Conservation (phyloP, 2,113 vertebrate species). For the Cyanoliseus patagonus region DNA sequence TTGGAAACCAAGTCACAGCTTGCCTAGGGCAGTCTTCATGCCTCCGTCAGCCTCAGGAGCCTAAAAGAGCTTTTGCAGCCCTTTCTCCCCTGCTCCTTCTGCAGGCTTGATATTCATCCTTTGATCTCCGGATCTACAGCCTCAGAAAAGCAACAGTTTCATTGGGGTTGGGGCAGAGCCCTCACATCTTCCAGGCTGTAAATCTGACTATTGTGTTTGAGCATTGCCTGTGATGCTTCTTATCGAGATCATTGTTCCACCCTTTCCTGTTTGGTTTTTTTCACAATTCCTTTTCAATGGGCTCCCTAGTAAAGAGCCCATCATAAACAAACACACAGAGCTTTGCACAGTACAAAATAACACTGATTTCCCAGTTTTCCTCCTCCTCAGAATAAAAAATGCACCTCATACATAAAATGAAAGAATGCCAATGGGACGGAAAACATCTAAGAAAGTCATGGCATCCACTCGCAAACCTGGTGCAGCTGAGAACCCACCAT, state of each 20-base stretch:
- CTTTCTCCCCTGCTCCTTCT: background rate
- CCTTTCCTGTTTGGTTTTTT: constrained; percentile 70
- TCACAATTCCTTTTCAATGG: constrained; percentile 64
- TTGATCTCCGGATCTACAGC: constrained; percentile 52
- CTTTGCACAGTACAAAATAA: constrained; percentile 46
- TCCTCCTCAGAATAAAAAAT: background rate
- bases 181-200: constrained; percentile 52
- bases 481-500: background rate
- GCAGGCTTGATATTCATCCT: constrained; percentile 33
- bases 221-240: constrained; percentile 56
- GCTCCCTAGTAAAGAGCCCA: constrained; percentile 30
- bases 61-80: background rate
- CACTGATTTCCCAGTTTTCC: constrained; percentile 53
- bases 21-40: background rate
- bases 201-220: constrained; percentile 63
- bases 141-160: constrained; percentile 48
- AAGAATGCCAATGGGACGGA: background rate
- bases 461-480: background rate
- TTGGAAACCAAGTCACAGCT: background rate
- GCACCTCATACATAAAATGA: constrained; percentile 30
- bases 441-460: constrained; percentile 5
- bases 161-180: background rate
- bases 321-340: constrained; percentile 53
- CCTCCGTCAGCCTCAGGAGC: background rate
- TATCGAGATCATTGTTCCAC: constrained; percentile 63